Evolutionary conservation across 92 coral and sea anemone species (phyloP).

Genomic region (Phenganax stokvisi): DNA sequence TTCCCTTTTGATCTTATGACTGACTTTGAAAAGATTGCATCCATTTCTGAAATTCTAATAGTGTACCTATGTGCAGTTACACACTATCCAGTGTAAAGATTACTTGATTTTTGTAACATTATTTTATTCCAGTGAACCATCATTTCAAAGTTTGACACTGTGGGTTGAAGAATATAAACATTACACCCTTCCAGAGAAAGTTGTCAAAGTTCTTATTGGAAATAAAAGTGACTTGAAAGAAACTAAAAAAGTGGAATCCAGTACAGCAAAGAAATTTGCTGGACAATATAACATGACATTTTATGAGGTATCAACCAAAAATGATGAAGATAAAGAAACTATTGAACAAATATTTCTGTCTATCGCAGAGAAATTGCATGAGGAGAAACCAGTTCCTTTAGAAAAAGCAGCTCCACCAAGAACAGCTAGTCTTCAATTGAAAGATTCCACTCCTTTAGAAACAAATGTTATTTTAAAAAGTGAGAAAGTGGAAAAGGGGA

Average conservation of each 20-base stretch:
- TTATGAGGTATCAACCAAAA: conserved; percentile 92
- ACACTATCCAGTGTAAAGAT: not conserved
- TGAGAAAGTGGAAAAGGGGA: conserved; percentile 19
- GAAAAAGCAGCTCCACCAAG: not conserved
- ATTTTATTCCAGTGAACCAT: conserved; percentile 40
- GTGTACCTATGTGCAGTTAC: no score
- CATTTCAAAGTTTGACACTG: conserved; percentile 63
- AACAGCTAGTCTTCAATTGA: conserved; percentile 2
- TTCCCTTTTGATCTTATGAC: no score
- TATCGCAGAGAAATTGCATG: conserved; percentile 66
- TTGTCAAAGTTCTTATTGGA: conserved; percentile 84
- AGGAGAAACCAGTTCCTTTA: conserved; percentile 55
- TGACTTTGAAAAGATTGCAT: no score
- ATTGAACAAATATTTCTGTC: conserved; percentile 83
- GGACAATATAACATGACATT: conserved; percentile 77
- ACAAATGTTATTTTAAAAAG: conserved; percentile 3
- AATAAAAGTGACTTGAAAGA: conserved; percentile 84
- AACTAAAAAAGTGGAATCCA: conserved; percentile 74
- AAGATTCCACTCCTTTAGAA: not conserved
- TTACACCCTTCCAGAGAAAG: conserved; percentile 58
- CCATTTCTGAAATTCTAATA: no score
- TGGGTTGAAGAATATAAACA: conserved; percentile 91
- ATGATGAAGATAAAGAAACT: conserved; percentile 71
- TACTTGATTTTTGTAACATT: not conserved
- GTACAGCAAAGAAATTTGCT: conserved; percentile 87